These are phyloP conservation scores for Euura saliciscinereae DNA, from an alignment of 1,140 invertebrate genomes.

Conservation along the genomic window DNA sequence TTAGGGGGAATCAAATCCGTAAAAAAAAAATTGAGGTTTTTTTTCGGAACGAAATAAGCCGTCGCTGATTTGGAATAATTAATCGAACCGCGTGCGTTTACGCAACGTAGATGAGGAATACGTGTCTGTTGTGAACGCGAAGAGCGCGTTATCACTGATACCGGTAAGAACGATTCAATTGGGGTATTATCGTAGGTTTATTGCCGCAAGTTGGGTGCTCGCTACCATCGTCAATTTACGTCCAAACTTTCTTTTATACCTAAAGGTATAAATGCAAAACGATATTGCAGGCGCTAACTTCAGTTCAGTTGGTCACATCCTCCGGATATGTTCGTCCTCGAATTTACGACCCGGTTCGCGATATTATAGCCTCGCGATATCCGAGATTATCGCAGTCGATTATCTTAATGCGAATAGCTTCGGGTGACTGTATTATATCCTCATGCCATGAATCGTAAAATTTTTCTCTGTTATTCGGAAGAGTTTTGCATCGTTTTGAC, in stretches of 20 bases:
- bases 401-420: slow-evolving; percentile 1
- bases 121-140: too few relatives aligned
- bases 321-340: neutral
- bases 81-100: neutral
- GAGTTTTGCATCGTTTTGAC: too few relatives aligned
- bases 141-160: neutral
- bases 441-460: too few relatives aligned
- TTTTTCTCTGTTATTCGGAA: too few relatives aligned
- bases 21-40: neutral
- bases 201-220: neutral
- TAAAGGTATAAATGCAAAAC: too few relatives aligned
- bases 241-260: too few relatives aligned
- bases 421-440: too few relatives aligned
- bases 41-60: neutral
- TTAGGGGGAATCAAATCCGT: neutral
- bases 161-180: slow-evolving; percentile 1
- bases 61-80: neutral
- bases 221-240: too few relatives aligned
- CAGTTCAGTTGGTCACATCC: too few relatives aligned
- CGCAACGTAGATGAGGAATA: neutral
- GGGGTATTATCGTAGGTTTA: neutral
- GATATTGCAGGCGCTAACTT: too few relatives aligned
- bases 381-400: neutral
- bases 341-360: neutral
- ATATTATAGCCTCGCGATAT: neutral